Evolutionary conservation across 2,888 invertebrate species (phyloP), one percentile per base, ranked within the genome.

Genomic region (Merodon equestris): DNA sequence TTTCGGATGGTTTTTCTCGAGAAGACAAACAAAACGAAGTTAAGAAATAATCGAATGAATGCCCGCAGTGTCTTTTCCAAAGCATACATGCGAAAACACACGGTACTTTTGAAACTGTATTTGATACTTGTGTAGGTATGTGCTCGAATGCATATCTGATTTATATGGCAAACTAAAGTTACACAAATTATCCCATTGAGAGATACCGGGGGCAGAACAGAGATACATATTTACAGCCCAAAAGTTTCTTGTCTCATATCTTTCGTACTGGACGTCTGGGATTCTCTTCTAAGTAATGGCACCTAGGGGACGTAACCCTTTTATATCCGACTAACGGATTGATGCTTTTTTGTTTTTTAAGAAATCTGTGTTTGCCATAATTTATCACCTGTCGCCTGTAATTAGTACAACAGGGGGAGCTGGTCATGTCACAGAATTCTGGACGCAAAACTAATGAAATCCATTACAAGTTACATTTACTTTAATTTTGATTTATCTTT

Each of bases 221-320:
- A 48, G 14, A 27, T n/a, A 48, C 48, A 10, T 53, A 67, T 77
- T 51, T 67, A 38, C 42, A 68, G 48, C 38, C 47, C 9, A 17
- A 63, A 74, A 74, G 64, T 79, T 79, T 79, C 13, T 50, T 68
- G 64, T 70, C 68, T 64, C 58, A 53, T 60, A 64, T 79, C 79
- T 45, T 56, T 60, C 63, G 48, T 36, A 68, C 68, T 79, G 79
- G 79, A 79, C 79, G 68, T 74, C 58, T 47, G 79, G 70, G 79
- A 74, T 58, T 70, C 66, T 27, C 63, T 79, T 79, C 56, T 70
- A 74, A 79, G 70, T 79, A 79, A 79, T 79, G 79, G 12, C 58
- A 74, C 79, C 79, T 70, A n/a, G 13, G 79, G 68, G 79, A 79
- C 47, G 40, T 45, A 74, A 79, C 79, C 79, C 79, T 79, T 74